These are phyloP conservation scores for Lepidocyrtinus sp. DNA, from an alignment of 2,888 invertebrate genomes.

Conservation along the genomic window DNA sequence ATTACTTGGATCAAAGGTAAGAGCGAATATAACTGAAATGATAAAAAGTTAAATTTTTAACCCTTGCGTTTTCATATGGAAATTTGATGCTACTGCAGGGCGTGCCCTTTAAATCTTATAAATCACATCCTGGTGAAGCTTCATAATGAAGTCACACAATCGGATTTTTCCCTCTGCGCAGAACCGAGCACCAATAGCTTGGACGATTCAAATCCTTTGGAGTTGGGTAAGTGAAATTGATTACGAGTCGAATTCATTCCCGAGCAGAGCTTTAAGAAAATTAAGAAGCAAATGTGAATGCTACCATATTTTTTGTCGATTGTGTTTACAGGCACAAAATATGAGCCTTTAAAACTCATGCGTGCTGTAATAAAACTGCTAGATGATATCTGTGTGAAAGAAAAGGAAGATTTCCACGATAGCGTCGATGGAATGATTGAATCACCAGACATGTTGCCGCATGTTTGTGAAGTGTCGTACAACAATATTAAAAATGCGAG, in stretches of 20 bases:
- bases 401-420: constrained; percentile 50
- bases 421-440: constrained; percentile 66
- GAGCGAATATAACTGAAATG: constrained; percentile 71
- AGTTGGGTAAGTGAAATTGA: too few species aligned
- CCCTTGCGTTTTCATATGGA: not conserved
- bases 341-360: constrained; percentile 82
- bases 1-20: constrained; percentile 85
- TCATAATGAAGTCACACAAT: constrained; percentile 78
- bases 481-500: constrained; percentile 86
- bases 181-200: too few species aligned
- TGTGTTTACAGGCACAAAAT: constrained; percentile 7
- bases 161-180: constrained; percentile 52
- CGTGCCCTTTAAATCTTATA: constrained; percentile 81
- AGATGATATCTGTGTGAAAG: constrained; percentile 81
- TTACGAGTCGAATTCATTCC: too few species aligned
- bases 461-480: constrained; percentile 76
- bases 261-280: too few species aligned
- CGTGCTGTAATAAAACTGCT: constrained; percentile 81
- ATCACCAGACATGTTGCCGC: constrained; percentile 70
- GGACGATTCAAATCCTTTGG: too few species aligned
- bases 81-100: constrained; percentile 74
- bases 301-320: too few species aligned
- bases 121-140: constrained; percentile 80
- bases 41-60: not conserved
- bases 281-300: too few species aligned